Conservation (phyloP, 2,888 invertebrate genomes). For the Diplazon laetatorius region DNA sequence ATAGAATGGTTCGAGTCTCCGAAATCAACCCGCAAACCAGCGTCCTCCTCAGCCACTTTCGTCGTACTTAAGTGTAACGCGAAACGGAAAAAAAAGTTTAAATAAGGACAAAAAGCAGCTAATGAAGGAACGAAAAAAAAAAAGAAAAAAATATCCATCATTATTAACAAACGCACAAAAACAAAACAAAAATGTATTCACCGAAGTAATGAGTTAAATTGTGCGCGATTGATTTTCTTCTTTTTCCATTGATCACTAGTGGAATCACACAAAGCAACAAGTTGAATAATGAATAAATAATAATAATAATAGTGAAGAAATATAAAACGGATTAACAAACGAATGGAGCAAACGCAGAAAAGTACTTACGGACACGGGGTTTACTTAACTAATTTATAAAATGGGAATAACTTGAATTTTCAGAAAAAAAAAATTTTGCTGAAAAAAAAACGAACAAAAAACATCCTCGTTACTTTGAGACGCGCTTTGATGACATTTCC, state of each 20-base stretch:
- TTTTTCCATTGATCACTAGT: not conserved
- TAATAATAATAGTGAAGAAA: not conserved
- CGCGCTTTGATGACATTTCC: conserved; percentile 38
- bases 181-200: not conserved
- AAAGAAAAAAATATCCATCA: conserved; percentile 1
- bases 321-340: no score
- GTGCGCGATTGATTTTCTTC: not conserved
- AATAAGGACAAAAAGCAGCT: no score
- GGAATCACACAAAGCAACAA: not conserved
- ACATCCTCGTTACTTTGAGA: conserved; percentile 21
- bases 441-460: not conserved
- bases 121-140: not conserved
- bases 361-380: conserved; percentile 30
- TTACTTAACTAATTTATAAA: conserved; percentile 44
- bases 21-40: conserved; percentile 30
- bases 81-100: no score
- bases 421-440: not conserved
- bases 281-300: not conserved
- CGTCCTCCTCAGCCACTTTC: conserved; percentile 56
- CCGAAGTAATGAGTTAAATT: not conserved
- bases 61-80: conserved; percentile 33
- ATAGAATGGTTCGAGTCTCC: conserved; percentile 28
- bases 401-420: not conserved
- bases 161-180: conserved; percentile 36
- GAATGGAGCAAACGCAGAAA: not conserved